Percentiles rank a stretch among this genome's conserved stretches.
Evolutionary conservation across 2,113 vertebrate genomes (phyloP).

Genomic region (Nothocercus nigrocapillus): DNA sequence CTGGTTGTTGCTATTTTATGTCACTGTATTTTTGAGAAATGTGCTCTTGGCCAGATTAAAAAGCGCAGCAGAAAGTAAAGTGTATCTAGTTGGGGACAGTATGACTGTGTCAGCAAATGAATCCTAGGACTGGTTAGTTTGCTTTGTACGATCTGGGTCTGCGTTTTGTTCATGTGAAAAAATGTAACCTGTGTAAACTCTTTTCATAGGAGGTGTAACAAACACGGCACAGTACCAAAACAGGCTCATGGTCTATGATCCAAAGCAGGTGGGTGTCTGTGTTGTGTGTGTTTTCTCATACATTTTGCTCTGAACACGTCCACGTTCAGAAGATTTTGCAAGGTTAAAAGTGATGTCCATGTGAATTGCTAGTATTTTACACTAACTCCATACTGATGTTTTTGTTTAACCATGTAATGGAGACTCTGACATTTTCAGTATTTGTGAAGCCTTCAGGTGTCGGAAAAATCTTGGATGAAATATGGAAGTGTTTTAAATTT

Average conservation of each 20-base stretch:
- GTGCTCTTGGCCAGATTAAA: neutral
- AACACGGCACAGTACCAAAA: conserved; percentile 99
- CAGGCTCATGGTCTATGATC: conserved; percentile 96
- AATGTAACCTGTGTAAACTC: conserved; percentile 62
- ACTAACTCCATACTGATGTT: neutral
- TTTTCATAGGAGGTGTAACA: conserved; percentile 92
- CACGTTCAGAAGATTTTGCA: neutral
- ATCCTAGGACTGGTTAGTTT: conserved; percentile 22
- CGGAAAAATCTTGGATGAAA: conserved; percentile 22
- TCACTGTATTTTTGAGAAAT: neutral
- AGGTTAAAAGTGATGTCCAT: neutral
- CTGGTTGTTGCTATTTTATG: neutral
- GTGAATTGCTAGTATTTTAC: neutral
- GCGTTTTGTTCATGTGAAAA: conserved; percentile 34
- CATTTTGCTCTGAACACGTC: neutral
- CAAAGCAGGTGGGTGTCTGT: conserved; percentile 86
- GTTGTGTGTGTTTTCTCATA: neutral
- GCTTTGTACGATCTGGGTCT: conserved; percentile 9
- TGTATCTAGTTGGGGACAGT: neutral
- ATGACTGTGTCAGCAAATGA: conserved; percentile 25
- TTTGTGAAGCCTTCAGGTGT: neutral
- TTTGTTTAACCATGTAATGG: neutral
- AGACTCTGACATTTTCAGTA: neutral
- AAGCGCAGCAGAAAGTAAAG: conserved; percentile 27
- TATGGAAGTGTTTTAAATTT: conserved; percentile 1